Percentiles rank a stretch among this genome's conserved stretches.
Evolutionary conservation across 2,888 invertebrate species (phyloP).

Genomic region (Ormyrus labotus): DNA sequence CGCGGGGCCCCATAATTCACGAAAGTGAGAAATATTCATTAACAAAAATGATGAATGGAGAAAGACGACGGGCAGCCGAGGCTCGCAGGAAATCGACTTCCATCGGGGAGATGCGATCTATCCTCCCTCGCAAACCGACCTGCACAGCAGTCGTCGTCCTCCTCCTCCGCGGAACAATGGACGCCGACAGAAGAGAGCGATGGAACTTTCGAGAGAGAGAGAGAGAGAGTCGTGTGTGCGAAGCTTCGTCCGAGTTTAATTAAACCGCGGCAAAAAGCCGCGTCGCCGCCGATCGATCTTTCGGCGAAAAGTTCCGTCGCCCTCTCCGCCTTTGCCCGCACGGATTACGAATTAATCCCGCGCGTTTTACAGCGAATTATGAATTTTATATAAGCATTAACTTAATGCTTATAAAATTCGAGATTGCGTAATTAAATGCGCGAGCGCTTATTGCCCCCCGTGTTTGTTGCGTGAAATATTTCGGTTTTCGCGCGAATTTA

Average conservation of each 20-base stretch:
- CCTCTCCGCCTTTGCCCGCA: background rate
- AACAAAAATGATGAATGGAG: conserved; percentile 44
- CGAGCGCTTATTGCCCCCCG: background rate
- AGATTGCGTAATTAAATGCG: background rate
- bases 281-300: conserved; percentile 8
- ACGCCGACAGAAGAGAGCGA: background rate
- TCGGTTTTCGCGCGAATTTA: background rate
- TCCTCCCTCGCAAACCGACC: conserved; percentile 20
- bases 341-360: conserved; percentile 36
- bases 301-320: background rate
- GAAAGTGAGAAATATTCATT: conserved; percentile 38
- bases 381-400: background rate
- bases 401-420: background rate
- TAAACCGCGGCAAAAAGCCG: conserved; percentile 60
- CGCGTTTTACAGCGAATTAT: background rate
- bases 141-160: too few relatives aligned
- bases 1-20: conserved; percentile 3
- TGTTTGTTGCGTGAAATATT: conserved; percentile 9
- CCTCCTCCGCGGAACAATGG: background rate
- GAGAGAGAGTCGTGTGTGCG: background rate
- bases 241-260: conserved; percentile 64
- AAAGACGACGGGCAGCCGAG: conserved; percentile 18
- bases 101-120: conserved; percentile 56
- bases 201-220: background rate
- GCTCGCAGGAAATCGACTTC: conserved; percentile 61